Evolutionary conservation across 2,797 vertebrate genomes (phyloP), one percentile per base, ranked within the genome.

Genomic region (Discoglossus pictus): DNA sequence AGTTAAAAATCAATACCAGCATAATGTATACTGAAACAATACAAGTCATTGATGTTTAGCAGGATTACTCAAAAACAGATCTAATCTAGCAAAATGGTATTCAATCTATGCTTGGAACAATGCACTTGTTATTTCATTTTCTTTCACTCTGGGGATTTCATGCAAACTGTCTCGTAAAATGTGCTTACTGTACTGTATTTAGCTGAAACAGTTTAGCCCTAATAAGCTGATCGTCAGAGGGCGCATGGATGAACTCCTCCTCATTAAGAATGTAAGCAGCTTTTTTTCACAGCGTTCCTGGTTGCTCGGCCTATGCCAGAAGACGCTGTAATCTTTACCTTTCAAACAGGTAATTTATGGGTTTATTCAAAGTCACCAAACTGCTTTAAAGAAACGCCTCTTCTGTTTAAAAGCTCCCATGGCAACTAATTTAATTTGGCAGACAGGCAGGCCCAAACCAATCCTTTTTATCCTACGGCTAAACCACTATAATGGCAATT

Each of bases 321-420:
- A 75, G 79, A 77, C 85, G 80, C 63, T 75, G 71, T 66, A 69
- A 82, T 79, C 72, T n/a, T 78, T 75, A 82, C 75, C 77, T 83
- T 77, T 82, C 82, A 86, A 82, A 68, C 76, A 75, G 62, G 6
- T 78, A 79, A 87, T 87, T 83, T 85, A 84, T 76, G 82, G 83
- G 82, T 88, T 88, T 84, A 86, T 89, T 88, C 85, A 88, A 86
- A 85, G 79, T 80, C 40, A 43, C 81, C 86, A 87, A 88, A 88
- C 78, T 83, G 82, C 81, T 83, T 82, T 81, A 87, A 81, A 83
- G 84, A 81, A 86, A 84, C 65, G 81, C 83, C 86, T 89, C 78
- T 88, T 79, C 76, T 80, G 81, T 84, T 86, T 79, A 76, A 85
- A 88, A 87, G 89, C 87, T 87, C 88, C 88, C 87, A 85, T 86